Evolutionary conservation across 2,888 invertebrate genomes (phyloP), one percentile per base, ranked within the genome.

Genomic region (Plusia festucae): DNA sequence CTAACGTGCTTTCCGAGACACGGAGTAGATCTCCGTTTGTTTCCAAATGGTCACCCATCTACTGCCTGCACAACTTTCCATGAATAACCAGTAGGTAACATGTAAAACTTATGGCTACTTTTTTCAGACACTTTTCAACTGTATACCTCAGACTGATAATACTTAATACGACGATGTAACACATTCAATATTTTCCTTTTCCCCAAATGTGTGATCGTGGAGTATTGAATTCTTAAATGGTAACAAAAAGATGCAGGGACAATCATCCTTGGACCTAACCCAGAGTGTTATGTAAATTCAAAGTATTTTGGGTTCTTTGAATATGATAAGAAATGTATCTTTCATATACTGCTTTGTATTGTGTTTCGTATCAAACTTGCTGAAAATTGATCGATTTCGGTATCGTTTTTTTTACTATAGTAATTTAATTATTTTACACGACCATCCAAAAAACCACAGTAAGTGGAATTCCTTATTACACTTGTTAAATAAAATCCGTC

Each of bases 251-350:
- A 24, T 53, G 44, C 32, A 40, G 24, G 60, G 60, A 30, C 56
- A 32, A 61, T 55, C 55, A 62, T 56, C 24, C 40, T 56, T 54
- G 60, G 54, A 49, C 53, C 54, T 54, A 34, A 51, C 61, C 51
- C 51, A 22, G 27, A 44, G 40, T 51, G 44, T 44, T 63, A 63
- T 63, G 57, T 46, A 63, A 63, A 63, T 63, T 63, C 52, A 53
- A 27, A 61, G 52, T 57, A 53, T 34, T 53, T 40, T 49, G 13
- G 49, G 27, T n/a, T 53, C 53, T 46, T 40, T 40, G 15, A 40
- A 30, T 9, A 15, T 24, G 13, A 49, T 49, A 49, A 49, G 49
- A 49, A 49, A 27, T 54, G 30, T 55, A n/a, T n/a, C 4, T 40
- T 34, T 34, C 13, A 13, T 0, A 4, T 40, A n/a, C n/a, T 6